These are phyloP conservation scores for Ypsolopha scabrella DNA, from an alignment of 2,888 invertebrate species.

Conservation along the genomic window DNA sequence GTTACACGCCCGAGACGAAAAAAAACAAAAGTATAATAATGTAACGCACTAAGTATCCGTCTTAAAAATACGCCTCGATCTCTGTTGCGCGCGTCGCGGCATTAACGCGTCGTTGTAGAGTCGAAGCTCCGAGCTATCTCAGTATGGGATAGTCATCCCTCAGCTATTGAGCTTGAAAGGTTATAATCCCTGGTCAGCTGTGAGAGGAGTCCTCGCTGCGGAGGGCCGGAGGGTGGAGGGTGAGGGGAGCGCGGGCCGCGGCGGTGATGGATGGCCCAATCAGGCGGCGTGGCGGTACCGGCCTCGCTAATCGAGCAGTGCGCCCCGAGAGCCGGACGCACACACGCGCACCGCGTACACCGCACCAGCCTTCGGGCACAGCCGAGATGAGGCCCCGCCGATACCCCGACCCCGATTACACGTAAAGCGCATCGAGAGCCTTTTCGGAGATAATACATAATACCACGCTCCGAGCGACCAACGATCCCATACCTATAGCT, in stretches of 20 bases:
- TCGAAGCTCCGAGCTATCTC: slow-evolving; percentile 7
- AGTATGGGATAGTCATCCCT: slow-evolving; percentile 18
- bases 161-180: slow-evolving; percentile 5
- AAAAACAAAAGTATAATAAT: slow-evolving; percentile 62
- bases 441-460: slow-evolving; percentile 35
- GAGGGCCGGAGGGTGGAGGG: slow-evolving; percentile 47
- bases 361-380: slow-evolving; percentile 13
- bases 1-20: slow-evolving; percentile 51
- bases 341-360: slow-evolving; percentile 36
- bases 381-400: slow-evolving; percentile 14
- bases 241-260: slow-evolving; percentile 35
- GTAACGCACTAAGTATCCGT: slow-evolving; percentile 67
- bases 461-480: slow-evolving; percentile 17
- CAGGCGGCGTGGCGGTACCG: slow-evolving; percentile 62
- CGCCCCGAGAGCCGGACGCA: slow-evolving; percentile 46
- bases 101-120: slow-evolving; percentile 32
- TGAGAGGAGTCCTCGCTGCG: slow-evolving; percentile 25
- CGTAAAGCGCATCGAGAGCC: slow-evolving; percentile 47
- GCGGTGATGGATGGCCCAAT: slow-evolving; percentile 71
- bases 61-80: slow-evolving; percentile 64
- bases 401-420: slow-evolving; percentile 28
- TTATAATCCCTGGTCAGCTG: slow-evolving; percentile 13
- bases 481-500: slow-evolving; percentile 4
- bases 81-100: slow-evolving; percentile 55
- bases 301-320: slow-evolving; percentile 64